Conservation (phyloP, 2,113 vertebrate genomes). For the Atractosteus spatula region DNA sequence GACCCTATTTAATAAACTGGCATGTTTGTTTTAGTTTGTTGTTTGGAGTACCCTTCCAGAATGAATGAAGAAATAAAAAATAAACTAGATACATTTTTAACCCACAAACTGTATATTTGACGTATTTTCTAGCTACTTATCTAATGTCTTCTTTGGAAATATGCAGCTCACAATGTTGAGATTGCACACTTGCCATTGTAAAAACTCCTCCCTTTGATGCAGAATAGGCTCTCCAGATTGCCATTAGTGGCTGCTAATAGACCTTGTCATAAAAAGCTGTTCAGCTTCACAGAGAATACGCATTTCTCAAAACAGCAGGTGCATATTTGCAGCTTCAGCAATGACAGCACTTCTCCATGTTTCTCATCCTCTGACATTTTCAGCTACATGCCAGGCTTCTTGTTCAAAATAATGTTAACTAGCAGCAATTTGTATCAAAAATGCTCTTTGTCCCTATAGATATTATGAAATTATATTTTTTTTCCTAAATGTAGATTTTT, state of each 20-base stretch:
- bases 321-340: conserved; percentile 18
- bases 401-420: not conserved
- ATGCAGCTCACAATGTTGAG: not conserved
- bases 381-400: not conserved
- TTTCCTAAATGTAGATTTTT: too few relatives aligned
- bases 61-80: too few relatives aligned
- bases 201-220: not conserved
- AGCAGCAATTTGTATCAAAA: not conserved
- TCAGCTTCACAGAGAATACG: not conserved
- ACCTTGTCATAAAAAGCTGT: conserved; percentile 13
- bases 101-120: too few relatives aligned
- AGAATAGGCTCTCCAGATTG: conserved; percentile 1
- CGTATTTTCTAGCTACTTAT: too few relatives aligned
- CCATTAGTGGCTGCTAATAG: conserved; percentile 25
- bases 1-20: too few relatives aligned
- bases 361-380: conserved; percentile 9
- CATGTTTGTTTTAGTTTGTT: too few relatives aligned
- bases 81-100: too few relatives aligned
- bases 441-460: too few relatives aligned
- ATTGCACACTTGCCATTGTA: not conserved
- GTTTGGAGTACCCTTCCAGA: too few relatives aligned
- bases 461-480: too few relatives aligned
- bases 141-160: not conserved
- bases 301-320: conserved; percentile 28
- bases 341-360: not conserved